Evolutionary conservation across 2,113 vertebrate genomes (phyloP), one percentile per base, ranked within the genome.

Genomic region (Egretta garzetta): DNA sequence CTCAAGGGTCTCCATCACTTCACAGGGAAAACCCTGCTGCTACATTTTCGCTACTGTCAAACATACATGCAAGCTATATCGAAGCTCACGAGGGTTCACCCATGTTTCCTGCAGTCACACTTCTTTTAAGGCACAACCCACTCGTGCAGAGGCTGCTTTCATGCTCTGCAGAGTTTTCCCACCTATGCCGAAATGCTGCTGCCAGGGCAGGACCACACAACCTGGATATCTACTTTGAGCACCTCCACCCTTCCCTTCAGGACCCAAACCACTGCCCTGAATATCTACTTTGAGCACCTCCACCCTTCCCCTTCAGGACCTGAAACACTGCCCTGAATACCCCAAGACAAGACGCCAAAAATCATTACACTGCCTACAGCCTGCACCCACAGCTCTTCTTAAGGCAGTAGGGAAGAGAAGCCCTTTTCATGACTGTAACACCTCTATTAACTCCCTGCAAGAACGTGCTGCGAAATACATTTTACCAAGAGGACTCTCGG

Each of bases 1-100:
- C 68, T 71, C 45, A 49, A 53, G 27, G 59, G 19, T 45, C 30
- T 80, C 60, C 23, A 56, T 10, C 45, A 11, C 10, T 79, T 60
- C 53, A 41, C 10, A 55, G 43, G 2, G 47, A 59, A 88, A 94
- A 52, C 23, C 10, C 39, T 59, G 60, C 43, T 21, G 18, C 43
- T 45, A 19, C 37, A 19, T 49, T 41, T 56, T 21, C 1, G 1
- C 76, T 66, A 4, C 53, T 12, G 11, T 10, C 59, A 50, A 16
- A 52, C 1, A 0, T 19, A n/a, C 14, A 5, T 3, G 9, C 16
- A 14, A 62, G 53, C 30, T 49, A 59, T 49, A 71, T 8, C 62
- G 24, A 47, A 76, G 68, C 39, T 75, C n/a, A 11, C 30, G 12
- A 27, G 32, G 28, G 23, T 12, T 66, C 35, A 14, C 58, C 0